Conservation (phyloP, 2,888 invertebrate species). For the Idaea aversata region DNA sequence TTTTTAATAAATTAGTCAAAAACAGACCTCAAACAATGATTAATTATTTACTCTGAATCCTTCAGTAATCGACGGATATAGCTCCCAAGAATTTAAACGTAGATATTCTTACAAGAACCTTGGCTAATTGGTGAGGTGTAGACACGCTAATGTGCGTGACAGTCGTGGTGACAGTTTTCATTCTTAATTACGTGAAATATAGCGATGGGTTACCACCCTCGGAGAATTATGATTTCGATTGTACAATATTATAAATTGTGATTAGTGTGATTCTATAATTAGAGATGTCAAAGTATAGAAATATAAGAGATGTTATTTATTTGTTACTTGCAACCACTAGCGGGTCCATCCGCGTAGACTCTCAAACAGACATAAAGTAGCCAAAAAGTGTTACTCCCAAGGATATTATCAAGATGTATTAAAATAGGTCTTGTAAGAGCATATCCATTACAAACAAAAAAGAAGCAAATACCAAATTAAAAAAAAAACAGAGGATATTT, state of each 20-base stretch:
- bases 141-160: constrained; percentile 60
- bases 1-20: background rate
- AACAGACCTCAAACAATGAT: background rate
- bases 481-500: too few species aligned
- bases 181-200: constrained; percentile 59
- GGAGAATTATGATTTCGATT: constrained; percentile 14
- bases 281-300: background rate
- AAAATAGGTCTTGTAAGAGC: too few species aligned
- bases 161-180: constrained; percentile 55
- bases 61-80: background rate
- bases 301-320: background rate
- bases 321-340: background rate
- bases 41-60: background rate
- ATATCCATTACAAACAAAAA: too few species aligned
- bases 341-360: too few species aligned
- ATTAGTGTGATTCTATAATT: background rate
- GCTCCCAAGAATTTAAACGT: constrained; percentile 13
- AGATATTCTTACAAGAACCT: constrained; percentile 46
- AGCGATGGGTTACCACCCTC: constrained; percentile 40
- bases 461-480: too few species aligned
- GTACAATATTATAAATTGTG: background rate
- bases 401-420: too few species aligned
- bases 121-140: constrained; percentile 51
- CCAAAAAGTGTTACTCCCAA: too few species aligned
- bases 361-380: too few species aligned